Evolutionary conservation across 2,797 vertebrate genomes (phyloP).

Genomic region (Iguana delicatissima): DNA sequence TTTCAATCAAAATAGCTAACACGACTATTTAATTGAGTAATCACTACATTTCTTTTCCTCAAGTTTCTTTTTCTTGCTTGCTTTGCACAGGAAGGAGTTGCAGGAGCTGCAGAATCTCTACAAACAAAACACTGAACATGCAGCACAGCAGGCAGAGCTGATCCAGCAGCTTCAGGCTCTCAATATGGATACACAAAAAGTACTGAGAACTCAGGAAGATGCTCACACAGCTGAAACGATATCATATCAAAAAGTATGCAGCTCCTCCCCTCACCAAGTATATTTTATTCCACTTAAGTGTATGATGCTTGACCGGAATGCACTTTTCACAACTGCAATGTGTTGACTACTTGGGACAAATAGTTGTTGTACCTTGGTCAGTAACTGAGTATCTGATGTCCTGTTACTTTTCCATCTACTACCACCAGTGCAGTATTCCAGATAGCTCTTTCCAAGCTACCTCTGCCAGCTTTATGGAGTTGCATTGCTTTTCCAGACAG

Average conservation of each 20-base stretch:
- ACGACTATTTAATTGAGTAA: slow-evolving; percentile 43
- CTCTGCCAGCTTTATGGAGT: background rate
- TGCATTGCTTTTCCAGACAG: background rate
- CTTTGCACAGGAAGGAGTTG: slow-evolving; percentile 78
- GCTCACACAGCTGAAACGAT: slow-evolving; percentile 87
- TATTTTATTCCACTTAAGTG: slow-evolving; percentile 25
- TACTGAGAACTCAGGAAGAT: slow-evolving; percentile 90
- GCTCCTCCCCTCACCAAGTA: background rate
- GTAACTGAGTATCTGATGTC: background rate
- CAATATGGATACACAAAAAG: slow-evolving; percentile 88
- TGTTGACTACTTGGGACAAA: background rate
- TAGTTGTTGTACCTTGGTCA: background rate
- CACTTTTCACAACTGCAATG: background rate
- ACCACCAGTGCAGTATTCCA: background rate
- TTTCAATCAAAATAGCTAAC: slow-evolving; percentile 52
- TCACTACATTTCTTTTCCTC: slow-evolving; percentile 49
- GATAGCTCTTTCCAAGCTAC: background rate
- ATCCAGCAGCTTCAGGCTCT: slow-evolving; percentile 93
- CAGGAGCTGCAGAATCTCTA: slow-evolving; percentile 87
- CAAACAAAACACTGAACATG: slow-evolving; percentile 85
- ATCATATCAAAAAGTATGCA: slow-evolving; percentile 89
- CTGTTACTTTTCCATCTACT: background rate
- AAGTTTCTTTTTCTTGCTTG: slow-evolving; percentile 62
- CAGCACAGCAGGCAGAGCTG: slow-evolving; percentile 88
- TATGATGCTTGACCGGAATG: too few species aligned